Evolutionary conservation across 2,113 vertebrate species (phyloP).

Genomic region (Corythaixoides concolor): DNA sequence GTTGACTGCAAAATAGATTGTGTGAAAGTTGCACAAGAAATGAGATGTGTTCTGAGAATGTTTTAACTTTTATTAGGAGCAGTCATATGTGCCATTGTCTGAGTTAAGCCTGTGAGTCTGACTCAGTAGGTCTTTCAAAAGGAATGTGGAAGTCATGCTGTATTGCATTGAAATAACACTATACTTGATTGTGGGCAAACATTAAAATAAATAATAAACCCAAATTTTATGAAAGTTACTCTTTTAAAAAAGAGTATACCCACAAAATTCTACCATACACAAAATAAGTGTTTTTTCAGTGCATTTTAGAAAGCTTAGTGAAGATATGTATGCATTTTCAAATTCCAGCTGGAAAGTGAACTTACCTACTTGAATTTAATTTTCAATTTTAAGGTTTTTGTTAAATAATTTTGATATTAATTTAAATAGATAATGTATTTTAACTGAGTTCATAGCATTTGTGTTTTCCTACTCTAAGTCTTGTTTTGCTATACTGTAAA

Average conservation of each 20-base stretch:
- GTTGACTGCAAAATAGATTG: background rate
- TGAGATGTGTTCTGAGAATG: background rate
- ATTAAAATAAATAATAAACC: background rate
- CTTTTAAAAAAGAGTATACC: background rate
- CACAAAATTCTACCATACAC: background rate
- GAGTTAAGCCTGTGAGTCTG: background rate
- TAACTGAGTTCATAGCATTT: background rate
- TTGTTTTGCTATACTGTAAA: background rate
- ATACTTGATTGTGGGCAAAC: background rate
- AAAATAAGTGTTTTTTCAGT: background rate
- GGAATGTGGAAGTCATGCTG: background rate
- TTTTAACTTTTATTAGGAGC: background rate
- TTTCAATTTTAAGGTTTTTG: background rate
- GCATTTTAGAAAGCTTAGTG: background rate
- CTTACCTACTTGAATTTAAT: background rate
- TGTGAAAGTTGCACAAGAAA: background rate
- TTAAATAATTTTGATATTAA: background rate
- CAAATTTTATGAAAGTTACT: too few relatives aligned
- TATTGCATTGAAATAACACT: background rate
- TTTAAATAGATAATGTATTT: background rate
- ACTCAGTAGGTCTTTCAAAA: background rate
- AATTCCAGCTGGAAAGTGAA: background rate
- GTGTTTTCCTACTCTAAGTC: too few relatives aligned
- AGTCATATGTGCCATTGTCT: background rate
- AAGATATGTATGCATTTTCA: background rate